These are phyloP conservation scores for Drosophila mauritiana DNA, from an alignment of 1,140 invertebrate species.

Conservation along the genomic window DNA sequence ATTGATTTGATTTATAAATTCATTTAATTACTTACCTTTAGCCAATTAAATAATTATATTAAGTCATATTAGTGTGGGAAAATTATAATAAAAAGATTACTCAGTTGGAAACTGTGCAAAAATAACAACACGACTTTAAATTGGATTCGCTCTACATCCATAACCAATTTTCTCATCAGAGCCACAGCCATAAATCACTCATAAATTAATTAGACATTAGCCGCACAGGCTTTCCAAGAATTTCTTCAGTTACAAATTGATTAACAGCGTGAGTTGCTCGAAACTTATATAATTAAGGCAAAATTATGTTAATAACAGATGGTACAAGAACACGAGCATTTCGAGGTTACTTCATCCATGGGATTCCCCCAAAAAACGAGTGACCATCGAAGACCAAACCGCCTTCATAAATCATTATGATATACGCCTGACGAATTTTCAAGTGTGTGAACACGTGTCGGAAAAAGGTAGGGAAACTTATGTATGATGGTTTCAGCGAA, in stretches of 20 bases:
- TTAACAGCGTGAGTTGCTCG: not conserved
- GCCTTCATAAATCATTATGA: slow-evolving; percentile 33
- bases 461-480: not conserved
- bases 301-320: slow-evolving; percentile 19
- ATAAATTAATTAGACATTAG: not conserved
- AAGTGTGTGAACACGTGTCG: slow-evolving; percentile 29
- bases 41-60: too few relatives aligned
- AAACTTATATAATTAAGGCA: slow-evolving; percentile 20
- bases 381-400: slow-evolving; percentile 14
- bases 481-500: not conserved
- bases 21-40: too few relatives aligned
- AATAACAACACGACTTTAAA: not conserved
- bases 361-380: slow-evolving; percentile 19
- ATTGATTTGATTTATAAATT: too few relatives aligned
- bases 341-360: slow-evolving; percentile 22
- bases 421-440: not conserved
- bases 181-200: not conserved
- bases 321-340: slow-evolving; percentile 8
- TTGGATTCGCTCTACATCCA: not conserved
- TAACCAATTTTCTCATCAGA: not conserved
- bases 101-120: too few relatives aligned
- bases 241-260: slow-evolving; percentile 1
- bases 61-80: too few relatives aligned
- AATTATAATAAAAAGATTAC: too few relatives aligned
- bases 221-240: not conserved